A percentile compares a stretch with the other conserved stretches of the same genome.
Evolutionary conservation across 1,140 invertebrate genomes (phyloP).

Genomic region (Psilanteris sp.): DNA sequence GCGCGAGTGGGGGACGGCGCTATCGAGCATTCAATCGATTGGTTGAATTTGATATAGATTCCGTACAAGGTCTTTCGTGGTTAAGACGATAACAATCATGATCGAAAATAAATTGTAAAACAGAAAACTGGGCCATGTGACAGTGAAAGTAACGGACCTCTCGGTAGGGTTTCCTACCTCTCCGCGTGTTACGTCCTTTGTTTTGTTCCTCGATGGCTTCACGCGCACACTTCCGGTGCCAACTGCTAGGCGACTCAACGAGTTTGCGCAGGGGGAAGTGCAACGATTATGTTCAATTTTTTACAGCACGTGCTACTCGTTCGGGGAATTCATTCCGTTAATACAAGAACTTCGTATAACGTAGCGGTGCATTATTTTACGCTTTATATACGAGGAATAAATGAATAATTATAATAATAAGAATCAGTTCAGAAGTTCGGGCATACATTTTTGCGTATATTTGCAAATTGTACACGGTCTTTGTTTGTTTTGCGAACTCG

Average conservation of each 20-base stretch:
- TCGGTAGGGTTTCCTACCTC: slow-evolving; percentile 62
- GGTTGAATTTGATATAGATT: slow-evolving; percentile 34
- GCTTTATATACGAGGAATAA: too few species aligned
- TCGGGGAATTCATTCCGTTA: slow-evolving; percentile 11
- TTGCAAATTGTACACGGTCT: too few species aligned
- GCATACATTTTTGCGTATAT: too few species aligned
- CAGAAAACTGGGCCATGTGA: slow-evolving; percentile 70
- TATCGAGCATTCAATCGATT: not conserved
- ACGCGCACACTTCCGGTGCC: slow-evolving; percentile 73
- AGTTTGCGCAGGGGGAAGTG: slow-evolving; percentile 51
- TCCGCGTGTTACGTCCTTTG: slow-evolving; percentile 62
- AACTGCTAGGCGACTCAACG: slow-evolving; percentile 66
- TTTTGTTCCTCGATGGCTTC: slow-evolving; percentile 67
- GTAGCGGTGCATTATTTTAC: too few species aligned
- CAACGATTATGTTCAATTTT: slow-evolving; percentile 69
- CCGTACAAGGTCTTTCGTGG: slow-evolving; percentile 29
- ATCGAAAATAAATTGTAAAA: slow-evolving; percentile 41
- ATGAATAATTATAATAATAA: too few species aligned
- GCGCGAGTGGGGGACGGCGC: not conserved
- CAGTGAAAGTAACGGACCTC: slow-evolving; percentile 67
- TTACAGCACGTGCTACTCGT: slow-evolving; percentile 68
- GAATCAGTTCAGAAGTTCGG: too few species aligned
- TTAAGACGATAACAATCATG: slow-evolving; percentile 31
- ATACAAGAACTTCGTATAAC: not conserved
- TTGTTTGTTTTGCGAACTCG: too few species aligned